These are phyloP conservation scores for Palythoa heliodiscus DNA, from an alignment of 92 coral and sea anemone genomes.

Conservation along the genomic window DNA sequence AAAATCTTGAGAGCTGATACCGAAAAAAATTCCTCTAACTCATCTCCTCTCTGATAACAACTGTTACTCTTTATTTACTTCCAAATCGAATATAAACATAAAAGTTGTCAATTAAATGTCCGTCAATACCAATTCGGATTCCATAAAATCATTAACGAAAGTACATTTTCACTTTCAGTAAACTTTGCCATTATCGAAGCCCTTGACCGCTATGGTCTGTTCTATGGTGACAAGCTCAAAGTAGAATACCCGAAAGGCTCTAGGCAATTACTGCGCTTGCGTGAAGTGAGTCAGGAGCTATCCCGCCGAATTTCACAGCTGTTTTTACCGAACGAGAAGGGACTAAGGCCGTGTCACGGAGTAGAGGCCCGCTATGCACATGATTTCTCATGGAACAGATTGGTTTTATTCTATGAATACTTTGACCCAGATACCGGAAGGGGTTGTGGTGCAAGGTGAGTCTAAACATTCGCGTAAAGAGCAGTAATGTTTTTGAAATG, in stretches of 20 bases:
- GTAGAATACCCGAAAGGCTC: constrained; percentile 91
- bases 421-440: constrained; percentile 89
- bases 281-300: constrained; percentile 76
- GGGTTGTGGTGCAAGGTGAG: constrained; percentile 92
- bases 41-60: too few relatives aligned
- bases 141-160: too few relatives aligned
- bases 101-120: too few relatives aligned
- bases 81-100: too few relatives aligned
- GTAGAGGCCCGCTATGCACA: constrained; percentile 75
- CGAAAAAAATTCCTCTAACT: too few relatives aligned
- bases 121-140: too few relatives aligned
- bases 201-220: constrained; percentile 83
- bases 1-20: too few relatives aligned
- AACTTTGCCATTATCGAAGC: constrained; percentile 83
- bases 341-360: constrained; percentile 92
- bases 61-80: too few relatives aligned
- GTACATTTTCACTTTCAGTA: constrained; percentile 47
- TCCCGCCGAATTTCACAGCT: constrained; percentile 71
- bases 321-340: constrained; percentile 80
- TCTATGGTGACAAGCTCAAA: constrained; percentile 82
- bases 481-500: too few relatives aligned
- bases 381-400: constrained; percentile 80
- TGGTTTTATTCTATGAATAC: constrained; percentile 89
- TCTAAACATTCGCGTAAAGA: neutral
- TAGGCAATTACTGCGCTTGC: constrained; percentile 78